Evolutionary conservation across 2,888 invertebrate species (phyloP).

Genomic region (Apotomis capreana): DNA sequence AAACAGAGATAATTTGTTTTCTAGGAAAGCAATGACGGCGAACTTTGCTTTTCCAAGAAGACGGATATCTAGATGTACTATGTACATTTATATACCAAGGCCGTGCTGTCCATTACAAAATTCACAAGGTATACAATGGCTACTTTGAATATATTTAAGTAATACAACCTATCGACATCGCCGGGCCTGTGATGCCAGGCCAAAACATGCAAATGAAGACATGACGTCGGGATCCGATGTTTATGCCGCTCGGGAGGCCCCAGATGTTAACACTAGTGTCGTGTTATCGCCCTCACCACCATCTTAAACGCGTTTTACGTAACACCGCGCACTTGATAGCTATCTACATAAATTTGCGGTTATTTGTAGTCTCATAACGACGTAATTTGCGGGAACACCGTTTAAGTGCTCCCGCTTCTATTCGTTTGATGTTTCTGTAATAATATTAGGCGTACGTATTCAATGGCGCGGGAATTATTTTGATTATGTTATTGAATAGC

Average conservation of each 20-base stretch:
- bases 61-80: too few relatives aligned
- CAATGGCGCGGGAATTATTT: conserved; percentile 59
- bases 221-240: conserved; percentile 70
- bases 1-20: too few relatives aligned
- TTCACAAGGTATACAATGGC: conserved; percentile 30
- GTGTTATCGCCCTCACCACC: conserved; percentile 66
- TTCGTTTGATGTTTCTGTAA: conserved; percentile 64
- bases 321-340: conserved; percentile 71
- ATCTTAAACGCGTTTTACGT: conserved; percentile 76
- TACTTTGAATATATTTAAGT: conserved; percentile 68
- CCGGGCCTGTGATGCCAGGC: conserved; percentile 55
- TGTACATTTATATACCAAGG: neutral
- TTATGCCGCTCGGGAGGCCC: conserved; percentile 62
- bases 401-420: conserved; percentile 59
- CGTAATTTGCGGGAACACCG: conserved; percentile 71
- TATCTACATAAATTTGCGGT: conserved; percentile 79
- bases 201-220: conserved; percentile 78
- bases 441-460: conserved; percentile 56
- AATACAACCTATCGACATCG: conserved; percentile 66
- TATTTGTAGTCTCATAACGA: conserved; percentile 74
- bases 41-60: too few relatives aligned
- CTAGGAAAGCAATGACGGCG: neutral
- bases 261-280: conserved; percentile 73
- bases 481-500: conserved; percentile 50
- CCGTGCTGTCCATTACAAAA: neutral